Evolutionary conservation across 2,797 vertebrate species (phyloP), one percentile per base, ranked within the genome.

Genomic region (Dipus sagitta): DNA sequence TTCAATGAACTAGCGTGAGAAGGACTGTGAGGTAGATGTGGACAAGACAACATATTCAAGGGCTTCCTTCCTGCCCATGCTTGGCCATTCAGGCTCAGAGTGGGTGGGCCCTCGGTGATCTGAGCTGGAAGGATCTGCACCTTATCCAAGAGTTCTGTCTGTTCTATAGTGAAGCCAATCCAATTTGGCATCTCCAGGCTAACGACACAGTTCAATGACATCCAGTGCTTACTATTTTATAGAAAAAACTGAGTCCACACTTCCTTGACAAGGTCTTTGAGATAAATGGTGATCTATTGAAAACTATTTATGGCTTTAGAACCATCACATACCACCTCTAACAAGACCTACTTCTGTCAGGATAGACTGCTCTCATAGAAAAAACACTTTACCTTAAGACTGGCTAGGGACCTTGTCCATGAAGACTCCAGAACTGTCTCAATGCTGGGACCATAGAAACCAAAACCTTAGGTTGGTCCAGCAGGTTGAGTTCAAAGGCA

Each of bases 251-350:
- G 34, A 74, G 64, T 24, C 20, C n/a, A 76, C 2, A 30, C 2
- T 10, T 28, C 71, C 42, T 54, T 88, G 28, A 62, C 11, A 78
- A 38, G 68, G 30, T 68, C 71, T 90, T 67, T 67, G 75, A 78
- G 28, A 71, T n/a, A 75, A 90, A 26, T 32, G 4, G 75, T 79
- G 67, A 71, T n/a, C 32, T 72, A 38, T 88, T 72, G 23, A 86
- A 88, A 86, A 65, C 47, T 62, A 32, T 80, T 92, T 38, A 34
- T 68, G 80, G 58, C 17, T 92, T 93, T 77, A 90, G 84, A 77
- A 77, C 24, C 2, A 54, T 4, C 28, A 13, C 10, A 8, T 30
- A 15, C 23, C n/a, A 42, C 30, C 47, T 87, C 26, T 88, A 32
- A 82, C 30, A 71, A 79, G 88, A 86, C 13, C 58, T 80, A n/a